Conservation (phyloP, 2,797 vertebrate species). For the Alcedo atthis region DNA sequence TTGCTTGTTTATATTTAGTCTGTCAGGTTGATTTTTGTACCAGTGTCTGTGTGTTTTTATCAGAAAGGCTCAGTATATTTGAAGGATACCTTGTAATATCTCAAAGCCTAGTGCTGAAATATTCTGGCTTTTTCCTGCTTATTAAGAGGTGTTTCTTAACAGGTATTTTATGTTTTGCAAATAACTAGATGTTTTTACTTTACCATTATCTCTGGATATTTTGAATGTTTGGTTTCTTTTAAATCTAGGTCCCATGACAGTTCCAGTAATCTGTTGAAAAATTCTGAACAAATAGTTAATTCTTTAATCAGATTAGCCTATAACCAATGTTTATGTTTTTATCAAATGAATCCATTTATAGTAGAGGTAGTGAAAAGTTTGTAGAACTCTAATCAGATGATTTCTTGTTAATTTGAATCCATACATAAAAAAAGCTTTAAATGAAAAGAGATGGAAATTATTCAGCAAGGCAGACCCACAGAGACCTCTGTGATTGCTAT, state of each 20-base stretch:
- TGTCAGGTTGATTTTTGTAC: background rate
- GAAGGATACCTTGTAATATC: background rate
- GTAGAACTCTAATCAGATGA: conserved; percentile 15
- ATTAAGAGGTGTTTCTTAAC: background rate
- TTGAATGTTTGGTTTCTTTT: background rate
- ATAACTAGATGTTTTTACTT: background rate
- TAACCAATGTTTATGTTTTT: background rate
- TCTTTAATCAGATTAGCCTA: background rate
- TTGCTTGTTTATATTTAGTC: background rate
- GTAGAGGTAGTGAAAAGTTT: background rate
- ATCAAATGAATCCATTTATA: background rate
- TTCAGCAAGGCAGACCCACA: background rate
- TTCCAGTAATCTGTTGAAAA: background rate
- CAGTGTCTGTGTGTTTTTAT: background rate
- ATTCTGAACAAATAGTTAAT: background rate
- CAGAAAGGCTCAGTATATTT: background rate
- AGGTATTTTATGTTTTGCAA: background rate
- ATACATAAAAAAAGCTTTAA: background rate
- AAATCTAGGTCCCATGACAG: background rate
- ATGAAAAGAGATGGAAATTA: conserved; percentile 12
- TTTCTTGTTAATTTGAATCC: conserved; percentile 14
- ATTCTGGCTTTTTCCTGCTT: background rate
- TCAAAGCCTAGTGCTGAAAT: background rate
- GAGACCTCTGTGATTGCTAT: background rate
- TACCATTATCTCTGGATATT: background rate